Evolutionary conservation across 2,888 invertebrate species (phyloP).

Genomic region (Allacma fusca): DNA sequence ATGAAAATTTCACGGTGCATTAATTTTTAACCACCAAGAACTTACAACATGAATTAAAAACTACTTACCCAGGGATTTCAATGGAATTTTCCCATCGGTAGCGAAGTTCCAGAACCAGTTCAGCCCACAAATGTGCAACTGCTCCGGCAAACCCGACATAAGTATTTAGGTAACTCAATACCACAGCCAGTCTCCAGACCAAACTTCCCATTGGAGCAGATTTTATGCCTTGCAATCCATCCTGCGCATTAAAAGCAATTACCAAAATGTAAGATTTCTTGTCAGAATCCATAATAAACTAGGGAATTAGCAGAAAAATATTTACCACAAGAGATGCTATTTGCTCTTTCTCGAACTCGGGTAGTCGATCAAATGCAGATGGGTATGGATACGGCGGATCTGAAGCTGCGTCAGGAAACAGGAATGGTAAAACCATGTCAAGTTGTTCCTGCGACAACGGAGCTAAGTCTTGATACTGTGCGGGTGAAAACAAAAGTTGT

Average conservation of each 20-base stretch:
- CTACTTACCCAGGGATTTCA: slow-evolving; percentile 82
- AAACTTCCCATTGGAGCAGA: slow-evolving; percentile 81
- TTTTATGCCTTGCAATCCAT: slow-evolving; percentile 72
- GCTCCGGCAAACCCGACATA: slow-evolving; percentile 78
- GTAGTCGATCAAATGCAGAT: slow-evolving; percentile 60
- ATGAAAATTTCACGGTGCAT: no score
- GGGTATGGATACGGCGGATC: slow-evolving; percentile 65
- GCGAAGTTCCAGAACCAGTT: slow-evolving; percentile 88
- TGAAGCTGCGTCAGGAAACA: slow-evolving; percentile 88
- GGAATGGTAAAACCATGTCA: slow-evolving; percentile 78
- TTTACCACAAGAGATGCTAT: background rate
- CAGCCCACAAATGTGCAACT: slow-evolving; percentile 91
- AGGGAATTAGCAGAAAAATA: no score
- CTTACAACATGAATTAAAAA: no score
- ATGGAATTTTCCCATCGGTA: slow-evolving; percentile 86
- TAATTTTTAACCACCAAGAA: no score
- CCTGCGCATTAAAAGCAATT: slow-evolving; percentile 61
- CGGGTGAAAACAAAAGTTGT: slow-evolving; percentile 54
- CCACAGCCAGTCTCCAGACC: slow-evolving; percentile 80
- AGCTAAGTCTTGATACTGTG: slow-evolving; percentile 68
- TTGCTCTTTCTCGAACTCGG: slow-evolving; percentile 54
- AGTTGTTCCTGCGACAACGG: slow-evolving; percentile 80
- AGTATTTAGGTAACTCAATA: slow-evolving; percentile 76
- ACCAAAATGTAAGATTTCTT: background rate
- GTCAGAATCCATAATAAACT: background rate